These are phyloP conservation scores for Sus cebifrons DNA, from an alignment of 2,797 vertebrate genomes.

Conservation along the genomic window DNA sequence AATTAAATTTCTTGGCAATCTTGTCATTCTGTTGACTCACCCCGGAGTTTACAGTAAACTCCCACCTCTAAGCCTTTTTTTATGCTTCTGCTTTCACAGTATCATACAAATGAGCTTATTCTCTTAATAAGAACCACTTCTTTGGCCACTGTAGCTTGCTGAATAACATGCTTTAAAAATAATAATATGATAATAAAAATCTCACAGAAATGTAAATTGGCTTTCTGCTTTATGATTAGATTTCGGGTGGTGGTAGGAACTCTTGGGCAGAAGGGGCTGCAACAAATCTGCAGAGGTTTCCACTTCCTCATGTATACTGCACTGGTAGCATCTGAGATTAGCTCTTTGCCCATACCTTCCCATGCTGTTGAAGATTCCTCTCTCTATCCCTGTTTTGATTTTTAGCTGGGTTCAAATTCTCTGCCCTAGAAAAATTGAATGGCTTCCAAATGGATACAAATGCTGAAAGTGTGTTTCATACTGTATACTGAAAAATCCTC, in stretches of 20 bases:
- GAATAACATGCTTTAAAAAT: conserved; percentile 55
- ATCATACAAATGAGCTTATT: background rate
- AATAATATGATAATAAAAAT: conserved; percentile 58
- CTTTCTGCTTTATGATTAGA: conserved; percentile 41
- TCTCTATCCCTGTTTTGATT: background rate
- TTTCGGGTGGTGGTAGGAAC: background rate
- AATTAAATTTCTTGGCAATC: conserved; percentile 18
- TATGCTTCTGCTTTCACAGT: background rate
- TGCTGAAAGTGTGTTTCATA: background rate
- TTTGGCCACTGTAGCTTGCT: background rate
- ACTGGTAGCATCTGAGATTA: background rate
- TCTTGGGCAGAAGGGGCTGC: background rate
- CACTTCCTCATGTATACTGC: background rate
- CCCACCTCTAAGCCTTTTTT: background rate
- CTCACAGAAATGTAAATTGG: conserved; percentile 42
- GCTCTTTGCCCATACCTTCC: background rate
- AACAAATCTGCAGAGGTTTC: background rate
- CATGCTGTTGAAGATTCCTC: background rate
- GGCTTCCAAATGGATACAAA: background rate
- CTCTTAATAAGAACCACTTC: conserved; percentile 23
- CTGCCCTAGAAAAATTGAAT: background rate
- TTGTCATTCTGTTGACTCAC: conserved; percentile 11
- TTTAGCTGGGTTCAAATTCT: background rate
- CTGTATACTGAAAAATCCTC: background rate
- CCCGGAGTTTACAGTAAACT: conserved; percentile 28